phyloP scores from a whole-genome alignment of 2,888 invertebrate species.

The Orthosia cruda region DNA sequence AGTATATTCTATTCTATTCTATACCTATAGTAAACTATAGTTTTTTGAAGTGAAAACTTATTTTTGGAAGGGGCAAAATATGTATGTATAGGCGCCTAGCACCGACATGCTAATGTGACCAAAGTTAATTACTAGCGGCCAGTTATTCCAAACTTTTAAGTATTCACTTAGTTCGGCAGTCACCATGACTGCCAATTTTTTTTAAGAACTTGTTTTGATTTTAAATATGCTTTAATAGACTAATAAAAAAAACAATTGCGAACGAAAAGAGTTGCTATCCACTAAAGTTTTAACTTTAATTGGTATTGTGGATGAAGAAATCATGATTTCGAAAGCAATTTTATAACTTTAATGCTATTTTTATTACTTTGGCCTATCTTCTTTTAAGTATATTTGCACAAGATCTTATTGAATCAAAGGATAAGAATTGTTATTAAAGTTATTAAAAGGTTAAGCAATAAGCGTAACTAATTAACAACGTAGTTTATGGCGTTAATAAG shows the following conservation, averaged over 20 bases:
- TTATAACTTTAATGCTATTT: background rate
- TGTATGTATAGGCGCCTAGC: too few relatives aligned
- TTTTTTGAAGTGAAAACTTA: too few relatives aligned
- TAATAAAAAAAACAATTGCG: background rate
- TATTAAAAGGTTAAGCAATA: constrained; percentile 27
- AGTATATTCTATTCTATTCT: too few relatives aligned
- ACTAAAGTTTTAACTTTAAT: constrained; percentile 4
- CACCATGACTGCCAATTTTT: too few relatives aligned
- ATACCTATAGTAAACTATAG: too few relatives aligned
- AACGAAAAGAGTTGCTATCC: background rate
- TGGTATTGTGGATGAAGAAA: background rate
- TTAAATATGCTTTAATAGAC: too few relatives aligned
- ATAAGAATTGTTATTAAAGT: constrained; percentile 16
- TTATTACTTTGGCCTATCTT: background rate
- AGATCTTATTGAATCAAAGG: background rate
- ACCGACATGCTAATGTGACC: too few relatives aligned
- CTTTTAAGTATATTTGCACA: background rate
- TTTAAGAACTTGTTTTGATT: too few relatives aligned
- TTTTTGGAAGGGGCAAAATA: too few relatives aligned
- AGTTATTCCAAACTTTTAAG: too few relatives aligned
- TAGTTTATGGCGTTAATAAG: constrained; percentile 18
- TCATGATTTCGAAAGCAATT: background rate
- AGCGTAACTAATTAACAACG: constrained; percentile 25
- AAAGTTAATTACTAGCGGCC: too few relatives aligned
- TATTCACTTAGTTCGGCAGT: too few relatives aligned